Percentiles rank a stretch among this genome's conserved stretches.
These are phyloP conservation scores for Pseudopleuronectes americanus DNA, from an alignment of 2,797 vertebrate species.

Conservation along the genomic window DNA sequence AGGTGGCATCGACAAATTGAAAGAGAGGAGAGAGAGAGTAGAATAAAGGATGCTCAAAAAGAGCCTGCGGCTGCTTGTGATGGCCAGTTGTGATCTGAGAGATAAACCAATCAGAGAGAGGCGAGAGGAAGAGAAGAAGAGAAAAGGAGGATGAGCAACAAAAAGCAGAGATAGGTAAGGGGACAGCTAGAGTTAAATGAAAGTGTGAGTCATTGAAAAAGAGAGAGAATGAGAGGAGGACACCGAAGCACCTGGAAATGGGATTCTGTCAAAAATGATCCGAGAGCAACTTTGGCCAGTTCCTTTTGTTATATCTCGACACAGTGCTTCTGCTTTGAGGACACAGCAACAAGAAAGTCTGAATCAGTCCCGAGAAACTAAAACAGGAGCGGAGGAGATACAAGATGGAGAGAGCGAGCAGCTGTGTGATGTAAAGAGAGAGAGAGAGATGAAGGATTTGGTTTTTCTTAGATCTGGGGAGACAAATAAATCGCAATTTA, in stretches of 20 bases:
- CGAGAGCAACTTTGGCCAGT: constrained; percentile 60
- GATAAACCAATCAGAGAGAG: constrained; percentile 74
- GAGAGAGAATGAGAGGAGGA: constrained; percentile 59
- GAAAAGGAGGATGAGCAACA: constrained; percentile 53
- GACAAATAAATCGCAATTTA: constrained; percentile 42
- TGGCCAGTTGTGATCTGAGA: constrained; percentile 83
- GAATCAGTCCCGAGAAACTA: constrained; percentile 72
- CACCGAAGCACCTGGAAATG: constrained; percentile 75
- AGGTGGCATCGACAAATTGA: constrained; percentile 52
- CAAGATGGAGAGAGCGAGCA: constrained; percentile 54
- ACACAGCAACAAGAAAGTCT: constrained; percentile 64
- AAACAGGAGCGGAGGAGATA: constrained; percentile 53
- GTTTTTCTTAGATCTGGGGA: constrained; percentile 65
- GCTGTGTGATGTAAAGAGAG: constrained; percentile 56
- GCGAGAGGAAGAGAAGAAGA: constrained; percentile 44
- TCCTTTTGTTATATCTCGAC: constrained; percentile 49
- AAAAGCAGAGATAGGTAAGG: constrained; percentile 35
- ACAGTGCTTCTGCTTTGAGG: constrained; percentile 51
- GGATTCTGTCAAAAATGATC: constrained; percentile 71
- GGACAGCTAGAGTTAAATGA: constrained; percentile 54
- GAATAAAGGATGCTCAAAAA: constrained; percentile 72
- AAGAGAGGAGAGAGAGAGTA: constrained; percentile 41
- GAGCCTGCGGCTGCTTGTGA: constrained; percentile 83
- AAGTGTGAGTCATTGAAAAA: constrained; percentile 50
- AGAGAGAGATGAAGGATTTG: constrained; percentile 22